These are phyloP conservation scores for Sander vitreus DNA, from an alignment of 2,113 vertebrate species.

Conservation along the genomic window DNA sequence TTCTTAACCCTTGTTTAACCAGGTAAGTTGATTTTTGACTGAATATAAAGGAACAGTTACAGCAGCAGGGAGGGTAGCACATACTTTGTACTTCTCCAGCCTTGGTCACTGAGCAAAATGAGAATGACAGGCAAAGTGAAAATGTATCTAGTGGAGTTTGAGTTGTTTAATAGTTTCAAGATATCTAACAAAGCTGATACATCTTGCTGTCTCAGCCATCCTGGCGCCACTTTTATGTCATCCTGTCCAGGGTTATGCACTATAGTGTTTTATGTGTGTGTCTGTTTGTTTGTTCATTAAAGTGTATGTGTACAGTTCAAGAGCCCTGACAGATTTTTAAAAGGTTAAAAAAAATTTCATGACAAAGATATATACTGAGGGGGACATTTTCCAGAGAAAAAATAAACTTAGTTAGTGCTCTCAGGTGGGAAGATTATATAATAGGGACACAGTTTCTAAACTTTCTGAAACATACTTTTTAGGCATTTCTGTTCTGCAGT, in stretches of 20 bases:
- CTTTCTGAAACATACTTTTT: too few relatives aligned
- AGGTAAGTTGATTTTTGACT: constrained; percentile 6
- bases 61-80: neutral
- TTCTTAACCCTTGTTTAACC: constrained; percentile 28
- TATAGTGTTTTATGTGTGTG: neutral
- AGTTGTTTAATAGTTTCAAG: neutral
- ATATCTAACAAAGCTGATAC: neutral
- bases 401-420: neutral
- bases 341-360: too few relatives aligned
- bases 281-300: neutral
- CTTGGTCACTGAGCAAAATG: neutral
- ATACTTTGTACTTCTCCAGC: too few relatives aligned
- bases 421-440: too few relatives aligned
- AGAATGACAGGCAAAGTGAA: neutral
- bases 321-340: neutral
- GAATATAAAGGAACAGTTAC: neutral
- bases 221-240: neutral
- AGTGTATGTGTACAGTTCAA: neutral
- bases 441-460: too few relatives aligned
- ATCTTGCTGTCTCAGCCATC: neutral
- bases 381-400: neutral
- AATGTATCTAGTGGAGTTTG: neutral
- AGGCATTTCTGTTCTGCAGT: neutral
- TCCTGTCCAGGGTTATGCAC: neutral
- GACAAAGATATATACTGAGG: neutral